Conservation (phyloP, 2,113 vertebrate genomes). For the Hippocampus abdominalis region DNA sequence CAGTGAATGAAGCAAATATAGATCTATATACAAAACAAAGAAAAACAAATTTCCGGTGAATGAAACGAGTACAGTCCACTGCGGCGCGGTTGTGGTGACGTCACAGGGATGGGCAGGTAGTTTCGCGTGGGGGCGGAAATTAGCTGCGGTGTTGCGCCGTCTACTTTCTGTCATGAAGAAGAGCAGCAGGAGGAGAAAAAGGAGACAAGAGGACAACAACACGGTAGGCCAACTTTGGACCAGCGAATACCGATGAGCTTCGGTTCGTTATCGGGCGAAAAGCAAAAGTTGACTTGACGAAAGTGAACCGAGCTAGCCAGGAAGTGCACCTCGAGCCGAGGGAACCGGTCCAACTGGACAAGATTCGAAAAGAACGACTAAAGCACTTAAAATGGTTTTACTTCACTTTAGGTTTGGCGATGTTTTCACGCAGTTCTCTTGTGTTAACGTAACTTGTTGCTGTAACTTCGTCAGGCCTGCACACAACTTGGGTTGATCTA, state of each 20-base stretch:
- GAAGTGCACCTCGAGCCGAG: neutral
- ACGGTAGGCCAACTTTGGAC: neutral
- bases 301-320: neutral
- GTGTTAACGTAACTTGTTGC: neutral
- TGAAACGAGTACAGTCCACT: conserved; percentile 45
- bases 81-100: conserved; percentile 11
- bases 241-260: neutral
- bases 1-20: no score
- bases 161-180: conserved; percentile 35
- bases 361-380: neutral
- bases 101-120: conserved; percentile 63
- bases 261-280: rapidly evolving
- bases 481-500: neutral
- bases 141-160: conserved; percentile 24
- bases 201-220: neutral
- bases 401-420: no score
- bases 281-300: neutral
- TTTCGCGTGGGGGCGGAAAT: conserved; percentile 48
- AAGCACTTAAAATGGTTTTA: neutral
- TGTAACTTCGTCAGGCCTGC: neutral
- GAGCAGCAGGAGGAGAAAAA: conserved; percentile 11
- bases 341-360: conserved; percentile 4
- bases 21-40: no score
- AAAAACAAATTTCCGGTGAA: neutral
- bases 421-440: neutral